These are phyloP conservation scores for Caenorhabditis plicata DNA, from an alignment of 2,888 invertebrate genomes.

Conservation along the genomic window DNA sequence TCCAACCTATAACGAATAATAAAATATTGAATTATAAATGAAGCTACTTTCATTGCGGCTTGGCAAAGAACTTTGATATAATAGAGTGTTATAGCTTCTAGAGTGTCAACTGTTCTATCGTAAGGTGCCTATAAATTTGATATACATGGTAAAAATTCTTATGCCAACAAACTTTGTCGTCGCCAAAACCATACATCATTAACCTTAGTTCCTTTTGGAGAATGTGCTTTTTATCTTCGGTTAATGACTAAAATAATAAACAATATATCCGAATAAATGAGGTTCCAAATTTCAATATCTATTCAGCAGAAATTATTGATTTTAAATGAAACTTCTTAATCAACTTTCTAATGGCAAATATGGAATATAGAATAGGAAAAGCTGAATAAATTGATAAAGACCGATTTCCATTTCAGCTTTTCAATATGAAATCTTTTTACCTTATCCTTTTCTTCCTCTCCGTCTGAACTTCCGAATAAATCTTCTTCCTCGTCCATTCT, in stretches of 20 bases:
- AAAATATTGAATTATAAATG: no score
- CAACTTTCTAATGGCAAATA: no score
- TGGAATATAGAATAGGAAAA: no score
- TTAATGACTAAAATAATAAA: slow-evolving; percentile 4
- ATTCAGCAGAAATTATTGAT: no score
- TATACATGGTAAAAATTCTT: background rate
- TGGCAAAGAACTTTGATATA: slow-evolving; percentile 70
- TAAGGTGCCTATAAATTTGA: slow-evolving; percentile 74
- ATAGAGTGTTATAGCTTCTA: slow-evolving; percentile 95
- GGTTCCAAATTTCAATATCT: no score
- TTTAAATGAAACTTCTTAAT: no score
- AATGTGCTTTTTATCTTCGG: slow-evolving; percentile 45
- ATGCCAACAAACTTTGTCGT: slow-evolving; percentile 77
- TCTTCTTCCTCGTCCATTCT: slow-evolving; percentile 51
- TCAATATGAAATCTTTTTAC: no score
- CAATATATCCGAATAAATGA: no score
- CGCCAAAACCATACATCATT: slow-evolving; percentile 99
- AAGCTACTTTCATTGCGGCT: slow-evolving; percentile 27
- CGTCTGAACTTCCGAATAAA: slow-evolving; percentile 41
- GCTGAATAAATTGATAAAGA: no score
- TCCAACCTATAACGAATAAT: no score
- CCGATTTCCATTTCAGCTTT: no score
- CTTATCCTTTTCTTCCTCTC: slow-evolving; percentile 43
- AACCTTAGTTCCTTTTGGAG: slow-evolving; percentile 77
- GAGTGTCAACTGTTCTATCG: slow-evolving; percentile 93